phyloP scores from a whole-genome alignment of 2,797 vertebrate species.

The Protosalanx chinensis region DNA sequence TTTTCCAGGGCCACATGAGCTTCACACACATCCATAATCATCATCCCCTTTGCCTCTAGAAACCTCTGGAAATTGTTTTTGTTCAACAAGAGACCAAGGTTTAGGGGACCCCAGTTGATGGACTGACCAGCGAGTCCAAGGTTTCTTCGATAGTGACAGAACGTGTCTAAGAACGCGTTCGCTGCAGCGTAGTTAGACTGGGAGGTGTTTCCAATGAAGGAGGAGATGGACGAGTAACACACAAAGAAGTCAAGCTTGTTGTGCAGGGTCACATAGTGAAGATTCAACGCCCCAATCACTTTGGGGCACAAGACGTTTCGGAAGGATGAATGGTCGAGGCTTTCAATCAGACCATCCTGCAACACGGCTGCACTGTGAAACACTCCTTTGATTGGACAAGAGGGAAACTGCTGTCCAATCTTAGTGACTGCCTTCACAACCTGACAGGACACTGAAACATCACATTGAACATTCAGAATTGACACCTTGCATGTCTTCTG shows the following conservation, averaged over 20 bases:
- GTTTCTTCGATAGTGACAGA: slow-evolving; percentile 82
- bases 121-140: slow-evolving; percentile 80
- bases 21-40: slow-evolving; percentile 72
- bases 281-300: slow-evolving; percentile 81
- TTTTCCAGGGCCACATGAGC: slow-evolving; percentile 72
- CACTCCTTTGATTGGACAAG: slow-evolving; percentile 75
- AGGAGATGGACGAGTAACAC: slow-evolving; percentile 83
- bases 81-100: slow-evolving; percentile 79
- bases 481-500: slow-evolving; percentile 55
- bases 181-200: slow-evolving; percentile 87
- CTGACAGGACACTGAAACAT: slow-evolving; percentile 67
- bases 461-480: slow-evolving; percentile 73
- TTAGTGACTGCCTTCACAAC: slow-evolving; percentile 68
- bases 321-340: slow-evolving; percentile 69
- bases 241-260: slow-evolving; percentile 84
- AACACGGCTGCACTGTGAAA: slow-evolving; percentile 86
- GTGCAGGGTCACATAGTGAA: slow-evolving; percentile 76
- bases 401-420: slow-evolving; percentile 64
- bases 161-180: slow-evolving; percentile 83
- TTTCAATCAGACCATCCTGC: slow-evolving; percentile 76
- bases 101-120: slow-evolving; percentile 86
- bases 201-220: slow-evolving; percentile 79
- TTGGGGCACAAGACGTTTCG: slow-evolving; percentile 81
- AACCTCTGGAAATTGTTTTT: slow-evolving; percentile 76
- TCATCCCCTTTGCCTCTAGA: slow-evolving; percentile 78